A percentile compares a stretch with the other conserved stretches of the same genome.
These are phyloP conservation scores for Brachystomella parvula DNA, from an alignment of 1,140 invertebrate species.

Conservation along the genomic window DNA sequence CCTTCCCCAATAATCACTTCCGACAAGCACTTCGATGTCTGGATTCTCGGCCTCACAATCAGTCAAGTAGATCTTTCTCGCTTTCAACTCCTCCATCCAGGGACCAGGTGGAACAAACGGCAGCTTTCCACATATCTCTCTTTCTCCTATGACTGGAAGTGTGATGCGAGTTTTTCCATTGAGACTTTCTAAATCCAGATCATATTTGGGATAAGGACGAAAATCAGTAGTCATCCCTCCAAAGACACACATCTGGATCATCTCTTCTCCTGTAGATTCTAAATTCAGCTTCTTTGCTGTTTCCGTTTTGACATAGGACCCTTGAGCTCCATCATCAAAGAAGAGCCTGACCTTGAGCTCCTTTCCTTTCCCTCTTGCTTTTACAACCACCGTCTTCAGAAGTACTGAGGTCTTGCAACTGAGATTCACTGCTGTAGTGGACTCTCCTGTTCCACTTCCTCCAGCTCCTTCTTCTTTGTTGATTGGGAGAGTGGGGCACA, in stretches of 20 bases:
- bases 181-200: background rate
- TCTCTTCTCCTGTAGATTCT: background rate
- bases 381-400: background rate
- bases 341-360: background rate
- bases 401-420: background rate
- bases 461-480: background rate
- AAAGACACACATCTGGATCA: background rate
- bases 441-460: background rate
- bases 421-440: background rate
- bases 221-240: background rate
- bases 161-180: background rate
- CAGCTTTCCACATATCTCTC: background rate
- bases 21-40: constrained; percentile 13
- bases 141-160: constrained; percentile 13
- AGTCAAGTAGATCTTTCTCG: constrained; percentile 25
- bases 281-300: background rate
- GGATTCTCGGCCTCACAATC: constrained; percentile 12
- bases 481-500: background rate
- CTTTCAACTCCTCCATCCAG: constrained; percentile 21
- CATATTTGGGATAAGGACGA: background rate
- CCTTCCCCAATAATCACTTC: background rate
- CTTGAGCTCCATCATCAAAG: constrained; percentile 11
- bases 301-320: background rate
- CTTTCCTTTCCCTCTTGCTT: background rate
- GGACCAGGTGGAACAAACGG: constrained; percentile 3